phyloP scores from a whole-genome alignment of 2,797 vertebrate genomes.

The Masticophis lateralis region DNA sequence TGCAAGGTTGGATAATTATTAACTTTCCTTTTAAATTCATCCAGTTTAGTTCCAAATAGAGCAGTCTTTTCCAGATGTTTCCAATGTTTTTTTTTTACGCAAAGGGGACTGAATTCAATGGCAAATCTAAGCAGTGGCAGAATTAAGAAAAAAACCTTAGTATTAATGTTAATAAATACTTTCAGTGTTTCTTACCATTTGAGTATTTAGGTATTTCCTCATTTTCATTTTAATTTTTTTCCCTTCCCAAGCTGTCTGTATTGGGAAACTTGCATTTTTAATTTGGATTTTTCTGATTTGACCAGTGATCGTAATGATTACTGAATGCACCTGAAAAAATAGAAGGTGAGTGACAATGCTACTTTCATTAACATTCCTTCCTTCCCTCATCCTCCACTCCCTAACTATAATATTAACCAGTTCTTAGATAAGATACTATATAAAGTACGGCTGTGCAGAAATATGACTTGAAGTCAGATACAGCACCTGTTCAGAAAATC shows the following conservation, averaged over 20 bases:
- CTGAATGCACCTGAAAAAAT: background rate
- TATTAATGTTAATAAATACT: background rate
- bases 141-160: constrained; percentile 11
- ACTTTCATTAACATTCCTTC: background rate
- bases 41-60: constrained; percentile 19
- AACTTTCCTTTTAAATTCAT: constrained; percentile 31
- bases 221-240: background rate
- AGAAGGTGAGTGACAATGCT: background rate
- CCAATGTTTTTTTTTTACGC: background rate
- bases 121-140: background rate
- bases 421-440: background rate
- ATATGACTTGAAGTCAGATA: background rate
- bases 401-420: background rate
- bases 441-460: background rate
- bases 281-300: background rate
- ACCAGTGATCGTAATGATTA: background rate
- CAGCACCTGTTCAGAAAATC: background rate
- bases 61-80: constrained; percentile 20
- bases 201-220: background rate
- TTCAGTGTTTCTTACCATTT: background rate
- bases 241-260: background rate
- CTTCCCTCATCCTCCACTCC: no score
- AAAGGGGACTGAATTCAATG: background rate
- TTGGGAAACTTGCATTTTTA: constrained; percentile 1
- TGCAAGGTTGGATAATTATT: constrained; percentile 40